These are phyloP conservation scores for Bombus consobrinus DNA, from an alignment of 1,140 invertebrate species.

Conservation along the genomic window DNA sequence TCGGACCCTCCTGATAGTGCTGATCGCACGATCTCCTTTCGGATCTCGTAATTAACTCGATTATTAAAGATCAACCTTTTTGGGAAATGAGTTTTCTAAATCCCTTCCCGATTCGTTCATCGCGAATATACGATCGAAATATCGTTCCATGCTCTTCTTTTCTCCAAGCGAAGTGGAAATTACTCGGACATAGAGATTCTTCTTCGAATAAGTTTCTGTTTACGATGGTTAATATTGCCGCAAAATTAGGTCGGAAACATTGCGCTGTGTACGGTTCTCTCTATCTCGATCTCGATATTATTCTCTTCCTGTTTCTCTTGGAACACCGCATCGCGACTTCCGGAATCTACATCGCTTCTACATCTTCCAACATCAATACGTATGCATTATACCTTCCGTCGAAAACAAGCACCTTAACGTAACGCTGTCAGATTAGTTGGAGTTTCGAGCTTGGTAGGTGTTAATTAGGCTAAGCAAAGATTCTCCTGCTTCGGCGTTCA, in stretches of 20 bases:
- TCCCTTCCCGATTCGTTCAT: no score
- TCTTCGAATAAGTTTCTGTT: not conserved
- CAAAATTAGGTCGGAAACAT: constrained; percentile 32
- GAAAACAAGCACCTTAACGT: constrained; percentile 47
- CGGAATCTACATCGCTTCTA: constrained; percentile 28
- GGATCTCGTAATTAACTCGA: constrained; percentile 21
- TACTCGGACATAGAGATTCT: not conserved
- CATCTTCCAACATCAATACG: constrained; percentile 34
- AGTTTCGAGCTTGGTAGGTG: constrained; percentile 40
- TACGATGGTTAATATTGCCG: not conserved
- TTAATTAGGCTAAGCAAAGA: constrained; percentile 63
- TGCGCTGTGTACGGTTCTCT: not conserved
- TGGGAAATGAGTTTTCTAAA: not conserved
- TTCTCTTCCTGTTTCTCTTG: constrained; percentile 34
- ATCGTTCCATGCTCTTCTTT: not conserved
- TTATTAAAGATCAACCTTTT: constrained; percentile 5
- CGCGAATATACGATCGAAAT: not conserved
- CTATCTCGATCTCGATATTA: constrained; percentile 30
- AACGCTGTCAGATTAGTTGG: constrained; percentile 40
- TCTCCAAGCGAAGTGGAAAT: not conserved
- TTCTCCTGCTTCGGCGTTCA: constrained; percentile 13
- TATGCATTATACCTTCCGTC: constrained; percentile 27
- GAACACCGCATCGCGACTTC: constrained; percentile 12
- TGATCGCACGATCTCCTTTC: constrained; percentile 16
- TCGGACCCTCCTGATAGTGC: not conserved